These are phyloP conservation scores for Macropus fuliginosus DNA, from an alignment of 2,797 vertebrate genomes.

Conservation along the genomic window DNA sequence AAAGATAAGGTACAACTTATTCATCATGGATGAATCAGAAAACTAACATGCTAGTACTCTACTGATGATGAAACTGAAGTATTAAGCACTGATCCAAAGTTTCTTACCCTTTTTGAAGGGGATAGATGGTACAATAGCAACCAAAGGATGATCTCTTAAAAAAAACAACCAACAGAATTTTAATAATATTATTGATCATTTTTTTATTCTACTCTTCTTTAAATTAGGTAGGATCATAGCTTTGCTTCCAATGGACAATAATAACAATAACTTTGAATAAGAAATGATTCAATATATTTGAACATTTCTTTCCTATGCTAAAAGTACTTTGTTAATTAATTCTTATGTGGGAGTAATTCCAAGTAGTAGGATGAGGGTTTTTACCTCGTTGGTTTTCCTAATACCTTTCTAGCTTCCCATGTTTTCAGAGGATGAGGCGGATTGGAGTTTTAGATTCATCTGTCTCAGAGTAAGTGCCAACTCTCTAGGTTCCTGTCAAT, in stretches of 20 bases:
- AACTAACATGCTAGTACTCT: conserved; percentile 70
- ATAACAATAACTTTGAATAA: conserved; percentile 4
- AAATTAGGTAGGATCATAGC: conserved; percentile 38
- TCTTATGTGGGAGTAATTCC: conserved; percentile 65
- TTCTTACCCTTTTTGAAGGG: conserved; percentile 41
- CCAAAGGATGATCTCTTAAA: conserved; percentile 25
- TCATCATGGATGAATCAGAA: conserved; percentile 75
- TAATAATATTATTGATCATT: conserved; percentile 46
- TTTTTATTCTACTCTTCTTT: conserved; percentile 41
- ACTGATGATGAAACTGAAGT: conserved; percentile 62
- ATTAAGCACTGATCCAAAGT: conserved; percentile 55
- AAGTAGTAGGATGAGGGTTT: conserved; percentile 64
- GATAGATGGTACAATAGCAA: conserved; percentile 5
- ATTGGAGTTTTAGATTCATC: conserved; percentile 62
- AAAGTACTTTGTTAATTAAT: conserved; percentile 68
- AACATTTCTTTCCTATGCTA: conserved; percentile 48
- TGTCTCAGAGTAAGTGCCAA: conserved; percentile 59
- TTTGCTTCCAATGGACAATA: conserved; percentile 53
- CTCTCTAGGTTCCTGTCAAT: conserved; percentile 66
- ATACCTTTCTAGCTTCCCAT: conserved; percentile 60
- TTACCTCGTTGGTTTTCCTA: conserved; percentile 69
- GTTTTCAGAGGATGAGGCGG: conserved; percentile 64
- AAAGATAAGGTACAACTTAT: conserved; percentile 66
- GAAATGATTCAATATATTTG: conserved; percentile 20
- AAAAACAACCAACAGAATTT: neutral